A percentile compares a stretch with the other conserved stretches of the same genome.
These are phyloP conservation scores for Alethe castanea DNA, from an alignment of 2,113 vertebrate genomes.

Conservation along the genomic window DNA sequence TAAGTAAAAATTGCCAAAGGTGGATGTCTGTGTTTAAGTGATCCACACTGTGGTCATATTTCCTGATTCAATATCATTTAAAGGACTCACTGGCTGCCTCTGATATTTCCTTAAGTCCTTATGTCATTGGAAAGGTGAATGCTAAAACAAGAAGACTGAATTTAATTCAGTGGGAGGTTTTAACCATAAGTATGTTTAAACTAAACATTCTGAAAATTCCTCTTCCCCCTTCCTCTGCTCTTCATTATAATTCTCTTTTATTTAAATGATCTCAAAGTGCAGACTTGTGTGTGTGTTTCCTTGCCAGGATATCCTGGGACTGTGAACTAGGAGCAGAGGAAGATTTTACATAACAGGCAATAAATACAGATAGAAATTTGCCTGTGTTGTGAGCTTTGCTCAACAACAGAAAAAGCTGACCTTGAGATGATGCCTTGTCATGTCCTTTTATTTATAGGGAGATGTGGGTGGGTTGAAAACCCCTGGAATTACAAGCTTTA, in stretches of 20 bases:
- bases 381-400: background rate
- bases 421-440: accelerated
- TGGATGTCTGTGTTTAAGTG: background rate
- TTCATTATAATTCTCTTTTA: background rate
- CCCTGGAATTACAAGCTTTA: background rate
- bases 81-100: background rate
- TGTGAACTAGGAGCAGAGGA: background rate
- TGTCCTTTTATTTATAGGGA: background rate
- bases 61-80: background rate
- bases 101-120: background rate
- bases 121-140: background rate
- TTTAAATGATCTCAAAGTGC: background rate
- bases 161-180: background rate
- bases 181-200: background rate
- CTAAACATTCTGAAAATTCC: background rate
- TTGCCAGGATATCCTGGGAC: background rate
- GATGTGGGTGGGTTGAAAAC: background rate
- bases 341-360: background rate
- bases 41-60: background rate
- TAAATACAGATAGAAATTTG: background rate
- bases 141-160: background rate
- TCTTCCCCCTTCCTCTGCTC: background rate
- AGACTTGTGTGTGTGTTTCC: background rate
- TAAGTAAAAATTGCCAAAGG: background rate
- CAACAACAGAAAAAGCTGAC: background rate